A percentile compares a stretch with the other conserved stretches of the same genome.
These are phyloP conservation scores for Amblyteles armatorius DNA, from an alignment of 2,888 invertebrate genomes.

Conservation along the genomic window DNA sequence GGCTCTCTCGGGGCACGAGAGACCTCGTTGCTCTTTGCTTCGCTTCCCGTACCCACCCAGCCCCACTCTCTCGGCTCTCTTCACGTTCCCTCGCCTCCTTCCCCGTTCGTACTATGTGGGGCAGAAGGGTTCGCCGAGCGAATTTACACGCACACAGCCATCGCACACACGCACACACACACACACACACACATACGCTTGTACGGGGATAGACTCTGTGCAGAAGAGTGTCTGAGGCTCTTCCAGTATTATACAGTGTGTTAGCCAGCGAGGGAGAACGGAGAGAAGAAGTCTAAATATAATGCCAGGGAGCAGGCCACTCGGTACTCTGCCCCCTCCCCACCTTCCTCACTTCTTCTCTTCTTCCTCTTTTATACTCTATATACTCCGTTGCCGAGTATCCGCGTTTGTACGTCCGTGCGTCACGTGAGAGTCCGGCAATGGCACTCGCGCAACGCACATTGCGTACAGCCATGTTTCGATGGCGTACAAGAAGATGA, in stretches of 20 bases:
- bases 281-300: constrained; percentile 64
- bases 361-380: constrained; percentile 19
- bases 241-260: constrained; percentile 55
- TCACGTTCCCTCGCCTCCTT: constrained; percentile 27
- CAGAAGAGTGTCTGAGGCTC: constrained; percentile 29
- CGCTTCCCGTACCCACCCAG: constrained; percentile 57
- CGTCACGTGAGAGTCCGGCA: constrained; percentile 59
- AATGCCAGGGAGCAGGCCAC: constrained; percentile 66
- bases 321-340: constrained; percentile 47
- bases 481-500: background rate
- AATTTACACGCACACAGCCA: constrained; percentile 63
- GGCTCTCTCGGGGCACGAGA: constrained; percentile 54
- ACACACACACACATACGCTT: background rate
- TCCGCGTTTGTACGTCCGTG: constrained; percentile 56
- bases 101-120: constrained; percentile 63
- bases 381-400: constrained; percentile 34
- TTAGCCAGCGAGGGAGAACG: constrained; percentile 44
- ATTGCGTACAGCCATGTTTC: background rate
- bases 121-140: constrained; percentile 68
- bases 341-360: constrained; percentile 23
- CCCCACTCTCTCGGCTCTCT: constrained; percentile 51
- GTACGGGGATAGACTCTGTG: constrained; percentile 5
- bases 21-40: constrained; percentile 62
- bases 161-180: background rate
- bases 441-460: constrained; percentile 45